Base-by-base conservation (phyloP, 2,797 vertebrate species). In the Odontamblyopus rebecca region DNA sequence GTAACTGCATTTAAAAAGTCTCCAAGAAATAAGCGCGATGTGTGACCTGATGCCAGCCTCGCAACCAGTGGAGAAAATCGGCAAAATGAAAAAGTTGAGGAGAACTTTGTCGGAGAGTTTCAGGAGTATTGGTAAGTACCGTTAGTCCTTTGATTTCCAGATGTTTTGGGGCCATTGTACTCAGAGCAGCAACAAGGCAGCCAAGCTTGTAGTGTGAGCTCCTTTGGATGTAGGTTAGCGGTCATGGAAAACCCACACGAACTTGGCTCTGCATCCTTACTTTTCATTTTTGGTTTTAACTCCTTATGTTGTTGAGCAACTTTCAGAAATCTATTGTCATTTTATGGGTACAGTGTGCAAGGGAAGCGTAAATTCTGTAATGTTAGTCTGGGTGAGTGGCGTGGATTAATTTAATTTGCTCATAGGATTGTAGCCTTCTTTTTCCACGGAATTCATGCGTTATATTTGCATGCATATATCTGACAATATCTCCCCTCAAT, bases 61-160 rank as follows among this genome's bases (percentile, higher is more conserved):
- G 51, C 95, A 95, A 87, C 90, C 95, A 54, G 80, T 91, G 27
- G 93, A 96, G 91, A 96, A 96, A 88, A 93, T 95, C 68, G 93
- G 95, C 90, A 97, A 93, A 91, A 98, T 98, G 97, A 97, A 97
- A 95, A 98, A 98, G 96, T 96, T 98, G 87, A 89, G 97, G 86
- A 95, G 97, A 97, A 98, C 97, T 97, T 96, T 98, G 86, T 98
- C 97, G 1, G 97, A 98, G 91, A 98, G 97, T 95, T 98, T 98
- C 92, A 94, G 96, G 79, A 95, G 95, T 71, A 94, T 97, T 16
- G 96, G 97, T 98, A 89, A 97, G 96, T 88, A 82, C n/a, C 61
- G 50, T 59, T 38, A 23, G n/a, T 23, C 11, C 72, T 75, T 76
- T 13, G 0, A 41, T 53, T 69, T 16, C 51, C 48, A 38, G 13